A percentile compares a stretch with the other conserved stretches of the same genome.
Evolutionary conservation across 2,888 invertebrate species (phyloP).

Genomic region (Cataglyphis altisquamis): DNA sequence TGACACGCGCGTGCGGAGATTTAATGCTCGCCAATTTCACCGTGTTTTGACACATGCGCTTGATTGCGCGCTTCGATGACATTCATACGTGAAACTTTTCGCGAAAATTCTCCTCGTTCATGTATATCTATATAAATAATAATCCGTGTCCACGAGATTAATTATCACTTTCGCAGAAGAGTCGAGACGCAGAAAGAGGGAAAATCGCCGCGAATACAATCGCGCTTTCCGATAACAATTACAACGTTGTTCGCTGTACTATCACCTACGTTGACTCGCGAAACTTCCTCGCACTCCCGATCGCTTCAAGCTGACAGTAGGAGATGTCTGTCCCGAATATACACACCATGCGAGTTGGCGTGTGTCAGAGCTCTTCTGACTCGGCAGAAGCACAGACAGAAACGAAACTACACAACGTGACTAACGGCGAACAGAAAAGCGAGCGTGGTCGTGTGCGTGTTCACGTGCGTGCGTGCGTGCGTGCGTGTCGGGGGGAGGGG

Average conservation of each 20-base stretch:
- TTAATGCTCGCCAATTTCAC: neutral
- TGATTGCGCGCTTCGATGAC: neutral
- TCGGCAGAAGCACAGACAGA: slow-evolving; percentile 83
- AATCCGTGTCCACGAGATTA: neutral
- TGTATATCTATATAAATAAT: too few species aligned
- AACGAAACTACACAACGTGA: slow-evolving; percentile 84
- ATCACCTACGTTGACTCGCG: slow-evolving; percentile 26
- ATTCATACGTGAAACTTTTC: slow-evolving; percentile 4
- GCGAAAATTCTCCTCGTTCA: neutral
- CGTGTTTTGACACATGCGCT: neutral
- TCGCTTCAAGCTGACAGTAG: slow-evolving; percentile 63
- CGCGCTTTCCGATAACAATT: slow-evolving; percentile 5
- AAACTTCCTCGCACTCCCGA: slow-evolving; percentile 14
- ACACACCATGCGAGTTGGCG: slow-evolving; percentile 65
- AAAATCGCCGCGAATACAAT: neutral
- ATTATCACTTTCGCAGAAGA: too few species aligned
- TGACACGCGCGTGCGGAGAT: neutral
- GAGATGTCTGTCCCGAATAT: slow-evolving; percentile 31
- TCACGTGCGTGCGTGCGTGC: slow-evolving; percentile 53
- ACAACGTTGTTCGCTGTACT: slow-evolving; percentile 9
- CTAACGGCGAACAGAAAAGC: slow-evolving; percentile 76
- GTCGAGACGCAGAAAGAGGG: neutral
- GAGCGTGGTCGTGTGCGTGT: slow-evolving; percentile 64
- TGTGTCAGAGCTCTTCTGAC: slow-evolving; percentile 83
- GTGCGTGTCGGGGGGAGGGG: slow-evolving; percentile 64